phyloP scores from a whole-genome alignment of 1,140 invertebrate species.

The Drosophila navojoa region DNA sequence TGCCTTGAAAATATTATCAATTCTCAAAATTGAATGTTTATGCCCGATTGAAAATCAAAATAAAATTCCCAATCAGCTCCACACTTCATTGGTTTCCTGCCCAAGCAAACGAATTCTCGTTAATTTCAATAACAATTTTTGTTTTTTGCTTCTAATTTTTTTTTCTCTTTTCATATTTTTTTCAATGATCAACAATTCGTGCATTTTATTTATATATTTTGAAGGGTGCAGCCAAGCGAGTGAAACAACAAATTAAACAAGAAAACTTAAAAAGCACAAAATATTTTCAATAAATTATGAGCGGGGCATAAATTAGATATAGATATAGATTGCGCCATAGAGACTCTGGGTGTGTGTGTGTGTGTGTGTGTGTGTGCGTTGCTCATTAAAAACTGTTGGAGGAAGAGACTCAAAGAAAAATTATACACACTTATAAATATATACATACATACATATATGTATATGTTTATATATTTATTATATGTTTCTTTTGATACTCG shows the following conservation, averaged over 20 bases:
- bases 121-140: too few species aligned
- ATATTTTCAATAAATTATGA: conserved; percentile 51
- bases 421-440: too few species aligned
- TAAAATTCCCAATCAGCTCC: conserved; percentile 18
- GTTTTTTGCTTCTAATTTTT: too few species aligned
- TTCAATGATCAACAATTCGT: conserved; percentile 39
- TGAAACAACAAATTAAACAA: conserved; percentile 9
- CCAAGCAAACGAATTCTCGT: conserved; percentile 7
- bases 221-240: conserved; percentile 16
- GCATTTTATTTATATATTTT: conserved; percentile 41
- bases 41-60: conserved; percentile 7
- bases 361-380: background rate
- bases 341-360: conserved; percentile 7
- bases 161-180: background rate
- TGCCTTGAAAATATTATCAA: conserved; percentile 10
- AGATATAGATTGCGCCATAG: conserved; percentile 39
- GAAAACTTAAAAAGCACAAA: conserved; percentile 11
- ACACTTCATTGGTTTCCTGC: conserved; percentile 33
- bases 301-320: conserved; percentile 43
- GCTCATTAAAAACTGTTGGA: conserved; percentile 37
- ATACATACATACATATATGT: too few species aligned
- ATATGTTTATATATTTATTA: conserved; percentile 10
- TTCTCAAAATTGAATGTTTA: conserved; percentile 15
- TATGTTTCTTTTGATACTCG: conserved; percentile 29
- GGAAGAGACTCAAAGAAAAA: too few species aligned